A percentile compares a stretch with the other conserved stretches of the same genome.
Conservation (phyloP, 2,888 invertebrate species). For the Oxyscelio sp. region DNA sequence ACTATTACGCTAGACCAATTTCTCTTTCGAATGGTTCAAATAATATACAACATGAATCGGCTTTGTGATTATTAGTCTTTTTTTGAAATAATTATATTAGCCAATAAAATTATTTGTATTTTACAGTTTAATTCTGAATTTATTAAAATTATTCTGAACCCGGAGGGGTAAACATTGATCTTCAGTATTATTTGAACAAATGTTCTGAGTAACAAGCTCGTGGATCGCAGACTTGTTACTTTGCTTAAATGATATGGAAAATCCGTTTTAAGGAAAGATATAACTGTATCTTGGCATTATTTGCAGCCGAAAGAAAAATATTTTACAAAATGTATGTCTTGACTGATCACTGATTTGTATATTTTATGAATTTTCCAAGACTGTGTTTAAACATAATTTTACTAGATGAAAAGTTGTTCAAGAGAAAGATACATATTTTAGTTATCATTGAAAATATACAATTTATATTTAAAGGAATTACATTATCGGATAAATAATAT, state of each 20-base stretch:
- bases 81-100: background rate
- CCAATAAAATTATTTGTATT: background rate
- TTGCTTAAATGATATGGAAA: slow-evolving; percentile 46
- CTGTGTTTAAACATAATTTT: no score
- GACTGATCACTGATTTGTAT: no score
- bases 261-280: slow-evolving; percentile 21
- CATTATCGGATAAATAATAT: no score
- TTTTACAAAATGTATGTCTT: no score
- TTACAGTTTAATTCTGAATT: background rate
- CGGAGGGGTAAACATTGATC: background rate
- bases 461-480: no score
- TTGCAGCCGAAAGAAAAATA: no score
- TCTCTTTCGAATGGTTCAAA: slow-evolving; percentile 22
- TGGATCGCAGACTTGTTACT: background rate
- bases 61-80: background rate
- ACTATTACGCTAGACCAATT: no score
- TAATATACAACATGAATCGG: slow-evolving; percentile 21
- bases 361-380: no score
- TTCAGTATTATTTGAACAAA: background rate
- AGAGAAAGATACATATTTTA: no score
- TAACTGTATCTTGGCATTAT: slow-evolving; percentile 15
- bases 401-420: no score
- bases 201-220: background rate
- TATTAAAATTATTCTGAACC: background rate
- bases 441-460: no score